Evolutionary conservation across 2,797 vertebrate genomes (phyloP), one percentile per base, ranked within the genome.

Genomic region (Enteromius paludinosus): DNA sequence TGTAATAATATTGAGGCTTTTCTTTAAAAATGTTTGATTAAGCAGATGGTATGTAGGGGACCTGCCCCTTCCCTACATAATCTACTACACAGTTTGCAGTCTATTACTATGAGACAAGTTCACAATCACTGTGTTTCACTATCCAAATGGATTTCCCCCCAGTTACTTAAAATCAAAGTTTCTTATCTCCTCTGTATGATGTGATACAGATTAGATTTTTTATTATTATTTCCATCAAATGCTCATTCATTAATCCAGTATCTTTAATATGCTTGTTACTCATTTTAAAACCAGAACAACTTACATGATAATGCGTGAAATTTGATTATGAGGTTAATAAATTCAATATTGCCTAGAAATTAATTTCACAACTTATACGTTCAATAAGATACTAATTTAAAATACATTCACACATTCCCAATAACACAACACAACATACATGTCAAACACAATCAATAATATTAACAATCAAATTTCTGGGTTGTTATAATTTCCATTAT

Each of bases 381-480:
- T 69, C 49, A 71, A 30, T 9, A 68, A 62, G 5, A 72, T 73
- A 73, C 20, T 72, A 7, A 30, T 30, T 17, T 33, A 5, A 23
- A 47, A 35, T 8, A 28, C 64, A 38, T 64, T 47, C 14, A 52
- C 54, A 52, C 20, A n/a, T 81, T 81, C 43, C 5, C 49, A 49
- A 64, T 38, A 25, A 47, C 41, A 81, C 35, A 75, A 5, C 15
- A 52, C 35, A n/a, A 56, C 35, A 56, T 41, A 65, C 33, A 56
- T 30, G 4, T 74, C 23, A 54, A 82, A 66, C 80, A 76, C 33
- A 56, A 69, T 68, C 23, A 7, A 75, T 66, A 54, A 78, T 33
- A 66, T 30, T 70, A 56, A 43, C 49, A 75, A 82, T 56, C 49
- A 33, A 15, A 28, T 66, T 56, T 64, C 7, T 64, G 28, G 28